Percentiles rank a stretch among this genome's conserved stretches.
Evolutionary conservation across 2,113 vertebrate species (phyloP).

Genomic region (Recurvirostra avosetta): DNA sequence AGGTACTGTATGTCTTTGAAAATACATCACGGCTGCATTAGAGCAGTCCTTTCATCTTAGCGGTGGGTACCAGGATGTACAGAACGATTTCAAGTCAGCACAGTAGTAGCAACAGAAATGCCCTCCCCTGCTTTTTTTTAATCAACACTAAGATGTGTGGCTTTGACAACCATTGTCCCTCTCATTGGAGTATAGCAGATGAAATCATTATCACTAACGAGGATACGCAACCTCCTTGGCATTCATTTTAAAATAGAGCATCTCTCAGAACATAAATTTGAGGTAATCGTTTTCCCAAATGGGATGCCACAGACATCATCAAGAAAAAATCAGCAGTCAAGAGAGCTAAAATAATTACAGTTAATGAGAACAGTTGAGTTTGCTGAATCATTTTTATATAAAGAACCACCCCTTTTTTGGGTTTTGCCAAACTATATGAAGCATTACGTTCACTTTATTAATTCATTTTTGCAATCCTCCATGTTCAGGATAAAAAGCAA

Average conservation of each 20-base stretch:
- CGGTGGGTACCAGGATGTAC: not conserved
- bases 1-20: conserved; percentile 76
- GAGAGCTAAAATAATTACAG: not conserved
- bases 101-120: not conserved
- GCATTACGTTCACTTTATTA: not conserved
- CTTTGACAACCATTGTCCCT: not conserved
- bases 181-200: not conserved
- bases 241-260: not conserved
- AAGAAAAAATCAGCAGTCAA: not conserved
- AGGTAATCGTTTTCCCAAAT: not conserved
- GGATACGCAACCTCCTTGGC: not conserved
- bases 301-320: not conserved
- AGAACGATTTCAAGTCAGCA: not conserved
- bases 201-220: not conserved
- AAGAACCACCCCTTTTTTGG: not conserved
- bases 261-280: not conserved
- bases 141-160: not conserved
- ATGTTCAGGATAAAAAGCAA: not conserved
- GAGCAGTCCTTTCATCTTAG: not conserved
- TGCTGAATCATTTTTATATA: not conserved
- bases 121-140: not conserved
- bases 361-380: not conserved
- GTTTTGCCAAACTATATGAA: not conserved
- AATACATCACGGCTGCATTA: not conserved
- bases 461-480: not conserved